These are phyloP conservation scores for Dipus sagitta DNA, from an alignment of 2,797 vertebrate genomes.

Conservation along the genomic window DNA sequence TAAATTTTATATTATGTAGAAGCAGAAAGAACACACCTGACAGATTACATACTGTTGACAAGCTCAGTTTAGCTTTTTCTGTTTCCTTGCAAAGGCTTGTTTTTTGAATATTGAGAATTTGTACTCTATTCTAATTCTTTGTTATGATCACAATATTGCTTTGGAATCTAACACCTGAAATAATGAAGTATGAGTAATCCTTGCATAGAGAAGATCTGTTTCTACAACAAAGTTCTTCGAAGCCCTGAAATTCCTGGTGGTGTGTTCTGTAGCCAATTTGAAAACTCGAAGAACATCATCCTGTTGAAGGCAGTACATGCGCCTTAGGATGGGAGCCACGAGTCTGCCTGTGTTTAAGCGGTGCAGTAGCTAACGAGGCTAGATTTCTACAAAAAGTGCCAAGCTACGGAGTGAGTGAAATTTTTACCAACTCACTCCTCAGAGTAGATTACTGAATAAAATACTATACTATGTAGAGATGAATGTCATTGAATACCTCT, in stretches of 20 bases:
- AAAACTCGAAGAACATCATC: not conserved
- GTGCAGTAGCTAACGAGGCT: not conserved
- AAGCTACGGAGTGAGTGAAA: not conserved
- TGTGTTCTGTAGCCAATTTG: not conserved
- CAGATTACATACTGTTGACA: not conserved
- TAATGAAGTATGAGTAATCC: not conserved
- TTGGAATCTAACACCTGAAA: not conserved
- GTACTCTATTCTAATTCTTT: constrained; percentile 27
- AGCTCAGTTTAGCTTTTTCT: not conserved
- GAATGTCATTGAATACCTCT: not conserved
- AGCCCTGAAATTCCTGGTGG: not conserved
- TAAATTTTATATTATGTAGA: not conserved
- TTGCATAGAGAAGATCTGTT: not conserved
- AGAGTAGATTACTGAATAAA: constrained; percentile 33
- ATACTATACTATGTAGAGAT: not conserved
- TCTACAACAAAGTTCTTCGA: not conserved
- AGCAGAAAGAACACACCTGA: not conserved
- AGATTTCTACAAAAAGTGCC: constrained; percentile 33
- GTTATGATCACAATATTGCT: not conserved
- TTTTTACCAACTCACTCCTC: constrained; percentile 17
- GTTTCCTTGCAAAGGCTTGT: not conserved
- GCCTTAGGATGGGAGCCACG: not conserved
- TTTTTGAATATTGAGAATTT: not conserved
- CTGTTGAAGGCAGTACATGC: not conserved
- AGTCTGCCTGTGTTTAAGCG: not conserved